Conservation (phyloP, 2,797 vertebrate genomes). For the Alfaro cultratus region DNA sequence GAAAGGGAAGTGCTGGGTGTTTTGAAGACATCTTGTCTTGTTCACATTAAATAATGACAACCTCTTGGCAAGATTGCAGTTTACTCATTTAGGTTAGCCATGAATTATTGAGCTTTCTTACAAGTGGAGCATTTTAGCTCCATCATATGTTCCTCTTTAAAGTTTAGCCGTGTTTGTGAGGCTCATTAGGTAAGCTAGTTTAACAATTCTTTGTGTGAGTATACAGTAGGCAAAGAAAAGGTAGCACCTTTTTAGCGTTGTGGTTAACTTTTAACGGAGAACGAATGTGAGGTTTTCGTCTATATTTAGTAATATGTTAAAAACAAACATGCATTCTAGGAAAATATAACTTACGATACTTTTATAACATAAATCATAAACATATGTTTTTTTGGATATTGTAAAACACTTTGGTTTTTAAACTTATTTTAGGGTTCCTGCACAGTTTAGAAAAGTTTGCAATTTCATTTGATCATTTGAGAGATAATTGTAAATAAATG, state of each 20-base stretch:
- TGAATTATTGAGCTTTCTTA: slow-evolving; percentile 51
- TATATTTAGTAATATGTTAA: neutral
- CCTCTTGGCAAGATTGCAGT: slow-evolving; percentile 31
- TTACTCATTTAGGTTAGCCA: slow-evolving; percentile 44
- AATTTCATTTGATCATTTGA: neutral
- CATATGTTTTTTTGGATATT: no score
- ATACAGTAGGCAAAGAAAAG: slow-evolving; percentile 8
- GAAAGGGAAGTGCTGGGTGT: slow-evolving; percentile 37
- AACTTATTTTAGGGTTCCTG: neutral
- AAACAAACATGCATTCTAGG: neutral
- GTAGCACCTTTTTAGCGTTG: slow-evolving; percentile 37
- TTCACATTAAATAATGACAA: slow-evolving; percentile 52
- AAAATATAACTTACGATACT: neutral
- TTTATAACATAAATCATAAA: neutral
- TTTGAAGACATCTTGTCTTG: slow-evolving; percentile 61
- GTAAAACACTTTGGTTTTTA: neutral
- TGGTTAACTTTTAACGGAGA: slow-evolving; percentile 32
- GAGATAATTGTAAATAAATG: neutral
- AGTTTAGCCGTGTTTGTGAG: slow-evolving; percentile 34
- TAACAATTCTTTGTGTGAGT: slow-evolving; percentile 36
- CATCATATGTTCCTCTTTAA: slow-evolving; percentile 22
- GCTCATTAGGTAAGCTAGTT: slow-evolving; percentile 40
- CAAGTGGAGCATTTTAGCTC: slow-evolving; percentile 26
- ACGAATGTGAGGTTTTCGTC: slow-evolving; percentile 15
- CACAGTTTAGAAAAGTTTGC: neutral